Conservation (phyloP, 2,113 vertebrate species). For the Pipra filicauda region DNA sequence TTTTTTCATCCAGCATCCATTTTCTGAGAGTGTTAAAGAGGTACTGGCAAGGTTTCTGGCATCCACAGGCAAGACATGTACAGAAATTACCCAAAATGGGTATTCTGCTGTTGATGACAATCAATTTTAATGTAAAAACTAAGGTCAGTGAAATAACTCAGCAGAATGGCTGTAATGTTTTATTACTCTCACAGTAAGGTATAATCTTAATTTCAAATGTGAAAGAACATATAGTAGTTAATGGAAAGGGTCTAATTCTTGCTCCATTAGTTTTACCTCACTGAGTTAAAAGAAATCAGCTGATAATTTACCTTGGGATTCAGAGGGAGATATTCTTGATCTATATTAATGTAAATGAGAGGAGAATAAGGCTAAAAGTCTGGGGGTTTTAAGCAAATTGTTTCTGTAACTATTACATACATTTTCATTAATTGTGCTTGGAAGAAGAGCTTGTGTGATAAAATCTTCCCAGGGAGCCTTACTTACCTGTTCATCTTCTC, state of each 20-base stretch:
- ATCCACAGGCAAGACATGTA: neutral
- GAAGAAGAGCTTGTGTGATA: constrained; percentile 5
- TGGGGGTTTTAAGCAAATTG: neutral
- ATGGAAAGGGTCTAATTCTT: constrained; percentile 31
- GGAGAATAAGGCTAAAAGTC: neutral
- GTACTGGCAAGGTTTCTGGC: neutral
- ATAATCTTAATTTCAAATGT: constrained; percentile 32
- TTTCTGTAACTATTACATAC: neutral
- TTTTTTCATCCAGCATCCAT: neutral
- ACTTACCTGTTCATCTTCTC: constrained; percentile 32
- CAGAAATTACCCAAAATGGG: neutral
- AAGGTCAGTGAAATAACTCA: constrained; percentile 12
- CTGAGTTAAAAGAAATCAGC: constrained; percentile 30
- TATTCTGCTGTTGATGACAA: neutral
- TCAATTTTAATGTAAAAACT: neutral
- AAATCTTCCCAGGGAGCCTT: constrained; percentile 7
- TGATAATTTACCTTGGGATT: constrained; percentile 12
- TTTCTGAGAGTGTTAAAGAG: neutral
- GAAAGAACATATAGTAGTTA: constrained; percentile 31
- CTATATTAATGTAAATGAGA: neutral
- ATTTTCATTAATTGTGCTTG: constrained; percentile 49
- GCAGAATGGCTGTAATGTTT: constrained; percentile 1
- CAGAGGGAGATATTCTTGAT: neutral
- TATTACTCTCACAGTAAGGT: neutral
- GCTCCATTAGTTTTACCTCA: constrained; percentile 27